Evolutionary conservation across 2,113 vertebrate genomes (phyloP).

Genomic region (Notechis scutatus): DNA sequence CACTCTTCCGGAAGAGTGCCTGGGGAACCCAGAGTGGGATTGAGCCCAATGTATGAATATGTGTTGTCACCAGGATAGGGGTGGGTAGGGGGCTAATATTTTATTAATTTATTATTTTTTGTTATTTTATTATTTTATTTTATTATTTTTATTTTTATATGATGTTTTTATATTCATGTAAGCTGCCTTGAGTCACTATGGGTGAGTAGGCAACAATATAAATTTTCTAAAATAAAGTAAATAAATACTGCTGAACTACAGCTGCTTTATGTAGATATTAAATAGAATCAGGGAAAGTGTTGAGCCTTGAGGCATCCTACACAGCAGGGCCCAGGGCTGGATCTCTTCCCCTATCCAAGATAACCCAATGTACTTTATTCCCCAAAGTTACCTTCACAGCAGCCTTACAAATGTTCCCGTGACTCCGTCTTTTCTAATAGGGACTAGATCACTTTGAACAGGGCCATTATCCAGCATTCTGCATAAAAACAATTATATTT

Average conservation of each 20-base stretch:
- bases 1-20: too few relatives aligned
- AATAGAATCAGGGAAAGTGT: neutral
- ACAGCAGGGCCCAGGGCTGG: neutral
- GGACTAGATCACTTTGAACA: neutral
- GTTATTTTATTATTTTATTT: too few relatives aligned
- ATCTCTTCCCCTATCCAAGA: neutral
- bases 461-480: neutral
- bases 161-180: too few relatives aligned
- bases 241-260: neutral
- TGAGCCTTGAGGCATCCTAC: neutral
- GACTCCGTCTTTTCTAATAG: neutral
- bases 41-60: too few relatives aligned
- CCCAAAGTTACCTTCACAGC: neutral
- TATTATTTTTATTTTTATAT: too few relatives aligned
- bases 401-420: neutral
- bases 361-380: neutral
- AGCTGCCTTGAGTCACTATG: too few relatives aligned
- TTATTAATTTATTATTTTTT: too few relatives aligned
- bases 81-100: too few relatives aligned
- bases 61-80: too few relatives aligned
- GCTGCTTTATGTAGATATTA: neutral
- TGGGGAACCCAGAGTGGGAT: too few relatives aligned
- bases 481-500: neutral
- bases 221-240: too few relatives aligned
- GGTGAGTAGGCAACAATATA: too few relatives aligned